phyloP scores from a whole-genome alignment of 2,797 vertebrate species.

The Myotis daubentonii region DNA sequence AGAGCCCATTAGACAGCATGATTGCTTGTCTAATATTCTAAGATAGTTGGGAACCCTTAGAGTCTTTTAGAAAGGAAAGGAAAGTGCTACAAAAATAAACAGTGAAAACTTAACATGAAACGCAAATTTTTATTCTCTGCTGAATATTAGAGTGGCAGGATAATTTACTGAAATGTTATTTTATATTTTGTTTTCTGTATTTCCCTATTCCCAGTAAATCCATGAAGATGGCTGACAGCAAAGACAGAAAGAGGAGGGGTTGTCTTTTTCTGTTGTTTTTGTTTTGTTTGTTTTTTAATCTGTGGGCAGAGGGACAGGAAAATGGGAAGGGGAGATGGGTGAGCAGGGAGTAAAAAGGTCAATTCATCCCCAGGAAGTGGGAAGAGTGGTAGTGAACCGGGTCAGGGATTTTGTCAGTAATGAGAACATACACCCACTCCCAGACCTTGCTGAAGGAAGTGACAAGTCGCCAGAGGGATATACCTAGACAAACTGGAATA shows the following conservation, averaged over 20 bases:
- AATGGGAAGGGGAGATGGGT: not conserved
- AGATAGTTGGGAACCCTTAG: not conserved
- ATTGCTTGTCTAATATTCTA: constrained; percentile 8
- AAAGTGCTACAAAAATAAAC: not conserved
- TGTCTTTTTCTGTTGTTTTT: not conserved
- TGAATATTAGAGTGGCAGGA: not conserved
- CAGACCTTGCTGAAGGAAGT: not conserved
- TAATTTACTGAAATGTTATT: constrained; percentile 15
- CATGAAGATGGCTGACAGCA: not conserved
- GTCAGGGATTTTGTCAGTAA: not conserved
- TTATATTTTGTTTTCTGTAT: not conserved
- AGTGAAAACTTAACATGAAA: not conserved
- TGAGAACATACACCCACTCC: not conserved
- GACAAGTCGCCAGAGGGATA: not conserved
- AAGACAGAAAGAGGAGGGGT: not conserved
- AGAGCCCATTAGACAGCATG: not conserved
- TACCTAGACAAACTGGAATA: not conserved
- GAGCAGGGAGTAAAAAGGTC: not conserved
- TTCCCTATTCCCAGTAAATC: not conserved
- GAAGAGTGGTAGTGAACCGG: not conserved
- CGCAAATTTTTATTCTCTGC: constrained; percentile 17
- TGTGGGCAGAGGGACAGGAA: not conserved
- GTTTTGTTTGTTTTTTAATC: not conserved
- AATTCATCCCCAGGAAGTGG: not conserved
- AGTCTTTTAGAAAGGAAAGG: constrained; percentile 9